Evolutionary conservation across 2,888 invertebrate genomes (phyloP), one percentile per base, ranked within the genome.

Genomic region (Mimachlamys varia): DNA sequence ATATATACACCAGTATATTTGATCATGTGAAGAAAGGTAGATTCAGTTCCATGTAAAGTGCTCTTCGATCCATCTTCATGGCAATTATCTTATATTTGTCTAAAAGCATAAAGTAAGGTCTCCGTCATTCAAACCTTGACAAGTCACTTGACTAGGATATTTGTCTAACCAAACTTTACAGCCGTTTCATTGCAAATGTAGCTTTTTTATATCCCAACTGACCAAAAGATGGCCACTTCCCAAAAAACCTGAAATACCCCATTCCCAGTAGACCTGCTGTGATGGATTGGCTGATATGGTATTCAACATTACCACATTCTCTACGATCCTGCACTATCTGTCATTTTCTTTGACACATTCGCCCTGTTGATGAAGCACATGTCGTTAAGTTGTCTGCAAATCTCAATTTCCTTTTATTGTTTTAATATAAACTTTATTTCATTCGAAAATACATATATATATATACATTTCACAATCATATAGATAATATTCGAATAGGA

Each of bases 161-260:
- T 27, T 27, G 12, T 33, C 76, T 76, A 76, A 76, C 76, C 76
- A 76, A 76, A 76, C 76, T 76, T 76, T 76, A 76, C 33, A 33
- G 76, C 76, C 27, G 27, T 33, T 76, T 76, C 76, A 76, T 33
- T 27, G 76, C 76, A 76, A 27, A 76, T 7, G 76, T 76, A 10
- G 33, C 76, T 33, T 12, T 33, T 76, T 76, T 0, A 76, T 76
- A 76, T 76, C 76, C 76, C 76, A 76, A 76, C 76, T 76, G 76
- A 76, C 33, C 76, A 76, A 76, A 76, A 76, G 19, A 76, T 76
- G 76, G 76, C 76, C 76, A 76, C 17, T 76, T 76, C 76, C 76
- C 76, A 76, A 76, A 76, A 76, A 76, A 12, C 10, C 33, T 33
- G 33, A 22, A 76, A 76, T 76, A 33, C 76, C 15, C 76, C 13